Base-by-base conservation (phyloP, 2,797 vertebrate genomes). In the Poecilia gillii region DNA sequence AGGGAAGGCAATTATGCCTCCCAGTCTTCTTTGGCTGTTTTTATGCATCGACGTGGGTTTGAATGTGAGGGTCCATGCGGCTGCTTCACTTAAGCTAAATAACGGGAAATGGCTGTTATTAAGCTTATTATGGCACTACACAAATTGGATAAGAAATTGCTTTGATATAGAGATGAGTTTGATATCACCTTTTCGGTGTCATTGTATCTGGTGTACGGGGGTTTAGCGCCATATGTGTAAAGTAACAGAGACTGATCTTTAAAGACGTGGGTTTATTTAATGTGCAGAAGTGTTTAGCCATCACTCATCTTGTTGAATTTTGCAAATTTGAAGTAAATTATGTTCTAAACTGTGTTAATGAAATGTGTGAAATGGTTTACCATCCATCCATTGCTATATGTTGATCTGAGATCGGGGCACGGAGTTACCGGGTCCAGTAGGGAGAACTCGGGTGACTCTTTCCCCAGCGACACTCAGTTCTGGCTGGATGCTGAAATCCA, bases 1-100 rank as follows among this genome's bases (percentile, higher is more conserved):
- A 85, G 76, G 83, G 79, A 90, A 88, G 85, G 88, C 92, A 89
- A 91, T 93, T 89, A 89, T 87, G 66, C 84, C 85, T 87, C 80
- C 78, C 66, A 83, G 86, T 89, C 62, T 71, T 49, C 85, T 77
- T 80, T 82, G 81, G 80, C 79, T 76, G 84, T 87, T 88, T 84
- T 89, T 70, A 14, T 82, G 53, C 59, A 51, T 59, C 33, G 74
- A 36, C 25, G 13, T 86, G 75, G 84, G 77, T 88, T 77, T 74
- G 43, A 62, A 73, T 75, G 33, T 84, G 39, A 77, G 75, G 49
- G 68, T 75, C 75, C n/a, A 53, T 80, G 68, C 49, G 81, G 73
- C 57, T 36, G 28, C 33, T 80, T 87, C 25, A n/a, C 84, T 84
- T 43, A 79, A 83, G 76, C 79, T 55, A 80, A 81, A 74, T 85